These are phyloP conservation scores for Plebejus argus DNA, from an alignment of 2,888 invertebrate genomes.

Conservation along the genomic window DNA sequence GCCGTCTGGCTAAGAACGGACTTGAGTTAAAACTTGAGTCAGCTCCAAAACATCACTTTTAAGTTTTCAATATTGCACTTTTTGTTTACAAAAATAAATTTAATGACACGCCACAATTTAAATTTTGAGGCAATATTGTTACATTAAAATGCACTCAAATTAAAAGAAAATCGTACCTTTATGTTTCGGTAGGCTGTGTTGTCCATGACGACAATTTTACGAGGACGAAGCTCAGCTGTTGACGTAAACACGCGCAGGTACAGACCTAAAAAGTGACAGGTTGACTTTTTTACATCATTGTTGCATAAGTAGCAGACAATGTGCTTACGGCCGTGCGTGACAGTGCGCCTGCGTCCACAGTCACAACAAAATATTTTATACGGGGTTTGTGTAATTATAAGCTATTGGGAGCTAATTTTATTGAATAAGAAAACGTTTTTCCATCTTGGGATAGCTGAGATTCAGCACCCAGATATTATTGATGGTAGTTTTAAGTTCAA, in stretches of 20 bases:
- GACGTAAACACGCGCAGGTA: conserved; percentile 39
- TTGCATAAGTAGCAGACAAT: conserved; percentile 38
- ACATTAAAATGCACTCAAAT: no score
- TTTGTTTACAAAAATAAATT: not conserved
- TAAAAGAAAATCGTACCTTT: no score
- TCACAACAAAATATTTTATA: not conserved
- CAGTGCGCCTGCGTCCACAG: conserved; percentile 20
- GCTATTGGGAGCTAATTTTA: not conserved
- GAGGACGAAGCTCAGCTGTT: conserved; percentile 27
- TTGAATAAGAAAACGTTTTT: not conserved
- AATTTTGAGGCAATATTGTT: no score
- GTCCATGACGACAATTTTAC: not conserved
- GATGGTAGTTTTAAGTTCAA: no score
- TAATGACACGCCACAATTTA: no score
- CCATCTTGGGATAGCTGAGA: no score
- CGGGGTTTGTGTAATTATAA: not conserved
- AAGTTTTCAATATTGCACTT: no score
- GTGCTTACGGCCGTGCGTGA: conserved; percentile 20
- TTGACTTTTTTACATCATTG: conserved; percentile 36
- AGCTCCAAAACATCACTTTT: not conserved
- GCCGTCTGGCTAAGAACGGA: not conserved
- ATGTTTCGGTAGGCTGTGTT: not conserved
- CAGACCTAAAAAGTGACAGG: conserved; percentile 35
- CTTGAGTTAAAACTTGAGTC: not conserved
- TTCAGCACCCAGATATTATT: no score